Base-by-base conservation (phyloP, 2,113 vertebrate genomes). In the Pelmatolapia mariae region DNA sequence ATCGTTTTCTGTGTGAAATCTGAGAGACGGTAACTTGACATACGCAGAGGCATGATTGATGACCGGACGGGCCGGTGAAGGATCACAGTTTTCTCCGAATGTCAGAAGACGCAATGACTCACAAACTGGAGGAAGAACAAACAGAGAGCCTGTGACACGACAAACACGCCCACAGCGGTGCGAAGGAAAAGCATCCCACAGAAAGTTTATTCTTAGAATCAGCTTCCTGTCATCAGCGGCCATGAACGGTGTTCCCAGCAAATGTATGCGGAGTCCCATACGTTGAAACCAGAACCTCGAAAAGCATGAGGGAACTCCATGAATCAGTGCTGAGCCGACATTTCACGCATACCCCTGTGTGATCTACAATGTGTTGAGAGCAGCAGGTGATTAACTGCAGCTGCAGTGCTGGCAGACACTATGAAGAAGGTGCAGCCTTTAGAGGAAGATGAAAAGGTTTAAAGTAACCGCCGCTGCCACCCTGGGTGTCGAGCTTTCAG, bases 191-290 rank as follows among this genome's bases (percentile, higher is more conserved):
- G 71, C 80, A n/a, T 63, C 83, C 26, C 38, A 16, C 54, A 91
- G 40, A 89, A 73, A 83, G 81, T 66, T 10, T 88, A 91, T 92
- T 93, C 80, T 92, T 86, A 84, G 86, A 93, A 85, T 26, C 24
- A 15, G 82, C 76, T 78, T 52, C 86, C 81, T 36, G 85, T 89
- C 91, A 92, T 94, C 93, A 87, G 81, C 13, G 82, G 61, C 22
- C 22, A 2, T 82, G 89, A 90, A 92, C 79, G 82, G 93, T 83
- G 85, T 89, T 15, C 59, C 61, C 61, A 57, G 57, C 54, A 40
- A 80, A 90, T 13, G 63, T 12, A 80, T 43, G 85, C 45, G 6
- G 61, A 87, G 86, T 92, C 78, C 81, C 63, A 76, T 31, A 22
- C 47, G 83, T 52, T 80, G 92, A 93, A 93, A 94, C 84, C 84